Conservation (phyloP, 2,113 vertebrate species). For the Chaetops frenatus region DNA sequence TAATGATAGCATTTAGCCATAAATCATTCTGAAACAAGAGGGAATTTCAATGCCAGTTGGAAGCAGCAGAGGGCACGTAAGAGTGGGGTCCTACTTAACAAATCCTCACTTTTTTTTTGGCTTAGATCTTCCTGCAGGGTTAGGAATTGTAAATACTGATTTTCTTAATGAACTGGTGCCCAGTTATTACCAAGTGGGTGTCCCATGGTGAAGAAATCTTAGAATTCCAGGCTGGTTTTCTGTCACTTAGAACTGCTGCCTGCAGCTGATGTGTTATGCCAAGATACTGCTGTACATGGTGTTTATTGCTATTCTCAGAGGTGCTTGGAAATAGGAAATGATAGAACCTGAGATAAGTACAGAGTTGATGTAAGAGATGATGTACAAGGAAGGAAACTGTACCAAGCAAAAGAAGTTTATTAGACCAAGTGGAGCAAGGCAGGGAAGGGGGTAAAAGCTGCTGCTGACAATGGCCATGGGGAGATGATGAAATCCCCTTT, state of each 20-base stretch:
- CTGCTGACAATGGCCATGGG: neutral
- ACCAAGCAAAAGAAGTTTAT: slow-evolving; percentile 3
- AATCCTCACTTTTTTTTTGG: neutral
- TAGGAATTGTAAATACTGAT: neutral
- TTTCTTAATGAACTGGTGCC: neutral
- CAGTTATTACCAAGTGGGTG: neutral
- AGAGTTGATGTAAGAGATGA: slow-evolving; percentile 22
- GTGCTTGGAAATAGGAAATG: slow-evolving; percentile 22
- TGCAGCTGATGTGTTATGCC: neutral
- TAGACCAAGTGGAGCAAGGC: neutral
- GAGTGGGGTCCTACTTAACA: neutral
- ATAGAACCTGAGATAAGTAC: slow-evolving; percentile 39
- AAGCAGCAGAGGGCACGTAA: slow-evolving; percentile 37
- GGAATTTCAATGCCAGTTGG: neutral
- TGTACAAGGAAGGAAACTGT: slow-evolving; percentile 14
- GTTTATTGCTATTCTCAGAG: slow-evolving; percentile 24
- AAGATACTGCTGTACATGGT: neutral
- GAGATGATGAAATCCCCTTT: slow-evolving; percentile 19
- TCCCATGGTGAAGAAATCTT: neutral
- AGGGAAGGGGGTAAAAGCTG: neutral
- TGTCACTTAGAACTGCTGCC: neutral
- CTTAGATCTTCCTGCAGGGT: neutral
- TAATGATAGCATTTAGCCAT: slow-evolving; percentile 52
- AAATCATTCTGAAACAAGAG: slow-evolving; percentile 51
- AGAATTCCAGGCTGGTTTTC: neutral